phyloP scores from a whole-genome alignment of 2,113 vertebrate species.

The Burhinus oedicnemus region DNA sequence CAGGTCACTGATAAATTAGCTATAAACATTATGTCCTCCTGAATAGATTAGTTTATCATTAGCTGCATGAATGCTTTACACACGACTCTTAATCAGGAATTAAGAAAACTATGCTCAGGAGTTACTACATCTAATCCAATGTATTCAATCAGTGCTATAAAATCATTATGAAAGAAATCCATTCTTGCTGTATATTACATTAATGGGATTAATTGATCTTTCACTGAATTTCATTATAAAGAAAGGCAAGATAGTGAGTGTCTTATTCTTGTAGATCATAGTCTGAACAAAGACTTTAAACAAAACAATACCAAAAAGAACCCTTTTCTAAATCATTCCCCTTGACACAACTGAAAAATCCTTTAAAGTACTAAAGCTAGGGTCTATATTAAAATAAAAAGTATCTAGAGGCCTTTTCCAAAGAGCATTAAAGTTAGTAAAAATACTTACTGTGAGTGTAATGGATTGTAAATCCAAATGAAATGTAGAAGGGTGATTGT shows the following conservation, averaged over 20 bases:
- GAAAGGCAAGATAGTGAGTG: background rate
- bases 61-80: background rate
- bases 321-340: background rate
- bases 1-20: constrained; percentile 53
- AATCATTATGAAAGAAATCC: background rate
- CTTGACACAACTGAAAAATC: background rate
- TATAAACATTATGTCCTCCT: constrained; percentile 50
- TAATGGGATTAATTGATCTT: background rate
- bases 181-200: background rate
- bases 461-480: background rate
- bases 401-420: background rate
- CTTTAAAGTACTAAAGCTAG: background rate
- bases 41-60: constrained; percentile 52
- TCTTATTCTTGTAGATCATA: background rate
- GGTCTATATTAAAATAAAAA: background rate
- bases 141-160: background rate
- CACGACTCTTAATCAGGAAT: background rate
- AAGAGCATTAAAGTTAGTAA: background rate
- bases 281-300: background rate
- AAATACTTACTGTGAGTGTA: background rate
- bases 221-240: background rate
- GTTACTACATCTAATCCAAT: background rate
- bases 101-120: background rate
- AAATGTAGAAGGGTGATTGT: background rate
- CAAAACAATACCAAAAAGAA: background rate